Evolutionary conservation across 1,140 invertebrate genomes (phyloP).

Genomic region (Pogonomyrmex barbatus): DNA sequence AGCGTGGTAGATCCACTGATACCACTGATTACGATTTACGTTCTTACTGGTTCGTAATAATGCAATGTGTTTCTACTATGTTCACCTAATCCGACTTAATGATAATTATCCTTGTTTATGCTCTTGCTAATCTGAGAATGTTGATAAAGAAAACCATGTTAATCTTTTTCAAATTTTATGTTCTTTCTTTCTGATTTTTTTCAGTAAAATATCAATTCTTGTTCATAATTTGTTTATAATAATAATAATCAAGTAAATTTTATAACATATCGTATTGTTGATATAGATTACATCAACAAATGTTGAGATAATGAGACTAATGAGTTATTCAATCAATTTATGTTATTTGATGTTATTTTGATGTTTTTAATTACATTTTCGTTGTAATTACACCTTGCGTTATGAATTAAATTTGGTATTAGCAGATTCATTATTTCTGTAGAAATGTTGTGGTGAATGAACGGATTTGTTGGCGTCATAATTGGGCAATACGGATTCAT

Average conservation of each 20-base stretch:
- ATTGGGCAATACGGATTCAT: neutral
- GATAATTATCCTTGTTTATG: constrained; percentile 52
- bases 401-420: constrained; percentile 29
- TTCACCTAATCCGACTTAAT: constrained; percentile 43
- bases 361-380: constrained; percentile 44
- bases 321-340: constrained; percentile 7
- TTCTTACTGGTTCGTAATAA: constrained; percentile 52
- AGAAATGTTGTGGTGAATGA: neutral
- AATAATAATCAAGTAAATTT: neutral
- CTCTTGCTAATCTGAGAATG: neutral
- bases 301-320: constrained; percentile 8
- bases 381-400: constrained; percentile 22
- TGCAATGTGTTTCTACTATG: constrained; percentile 31
- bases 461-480: constrained; percentile 26
- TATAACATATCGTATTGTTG: neutral
- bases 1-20: constrained; percentile 31
- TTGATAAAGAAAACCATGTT: neutral
- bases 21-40: constrained; percentile 65
- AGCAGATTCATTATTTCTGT: constrained; percentile 2
- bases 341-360: neutral
- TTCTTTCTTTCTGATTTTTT: neutral
- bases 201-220: neutral
- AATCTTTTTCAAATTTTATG: neutral
- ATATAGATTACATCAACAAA: neutral
- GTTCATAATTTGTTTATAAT: neutral